Evolutionary conservation across 2,113 vertebrate genomes (phyloP).

Genomic region (Vimba vimba): DNA sequence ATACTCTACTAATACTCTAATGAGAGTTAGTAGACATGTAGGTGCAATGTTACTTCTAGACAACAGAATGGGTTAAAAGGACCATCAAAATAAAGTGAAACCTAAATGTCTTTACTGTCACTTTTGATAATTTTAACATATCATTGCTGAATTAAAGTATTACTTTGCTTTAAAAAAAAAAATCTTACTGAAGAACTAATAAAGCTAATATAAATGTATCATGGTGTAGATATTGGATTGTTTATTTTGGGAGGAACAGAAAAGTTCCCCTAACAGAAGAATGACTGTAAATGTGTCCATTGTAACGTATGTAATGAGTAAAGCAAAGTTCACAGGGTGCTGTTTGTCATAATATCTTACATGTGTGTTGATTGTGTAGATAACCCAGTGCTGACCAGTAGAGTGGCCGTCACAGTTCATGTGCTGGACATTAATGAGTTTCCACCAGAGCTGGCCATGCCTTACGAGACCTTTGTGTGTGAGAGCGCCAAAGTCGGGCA

Average conservation of each 20-base stretch:
- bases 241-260: background rate
- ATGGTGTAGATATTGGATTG: background rate
- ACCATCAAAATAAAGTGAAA: too few species aligned
- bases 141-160: too few species aligned
- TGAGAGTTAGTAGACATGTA: too few species aligned
- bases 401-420: constrained; percentile 89
- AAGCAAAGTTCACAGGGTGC: background rate
- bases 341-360: background rate
- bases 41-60: too few species aligned
- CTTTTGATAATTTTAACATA: too few species aligned
- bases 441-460: constrained; percentile 90
- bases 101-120: background rate
- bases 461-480: constrained; percentile 93
- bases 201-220: background rate
- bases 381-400: constrained; percentile 89
- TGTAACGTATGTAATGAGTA: background rate
- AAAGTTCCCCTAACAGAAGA: background rate
- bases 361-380: constrained; percentile 72
- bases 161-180: too few species aligned
- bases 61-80: too few species aligned
- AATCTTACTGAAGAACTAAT: too few species aligned
- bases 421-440: constrained; percentile 97
- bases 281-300: background rate
- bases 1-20: too few species aligned
- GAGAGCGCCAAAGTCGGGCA: constrained; percentile 92